Evolutionary conservation across 2,888 invertebrate species (phyloP), one percentile per base, ranked within the genome.

Genomic region (Poecilus cupreus): DNA sequence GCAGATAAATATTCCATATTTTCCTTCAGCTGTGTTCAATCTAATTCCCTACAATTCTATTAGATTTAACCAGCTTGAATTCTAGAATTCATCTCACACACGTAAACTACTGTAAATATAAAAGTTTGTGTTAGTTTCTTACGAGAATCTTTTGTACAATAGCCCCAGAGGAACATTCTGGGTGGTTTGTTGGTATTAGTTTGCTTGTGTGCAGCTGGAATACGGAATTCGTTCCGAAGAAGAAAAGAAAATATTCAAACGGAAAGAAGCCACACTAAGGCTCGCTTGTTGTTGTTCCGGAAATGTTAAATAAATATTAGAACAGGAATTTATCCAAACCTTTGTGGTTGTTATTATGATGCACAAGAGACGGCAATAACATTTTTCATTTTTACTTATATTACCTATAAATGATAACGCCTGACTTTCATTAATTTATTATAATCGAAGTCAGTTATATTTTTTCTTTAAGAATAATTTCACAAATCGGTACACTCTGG

Each of bases 61-160:
- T 54, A 20, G 54, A 54, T 54, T 54, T 54, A 18, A 4, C 18
- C 10, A 22, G 8, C 13, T 13, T 32, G 13, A n/a, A 13, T 46
- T 32, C 6, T 60, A 11, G 26, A 24, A 60, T 32, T 60, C 60
- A 26, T 32, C 60, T 54, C 60, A 32, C 60, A 24, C 20, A 26
- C 39, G 13, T 10, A 57, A 76, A 76, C 76, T 76, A 76, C 20
- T 32, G 57, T 76, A 57, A 76, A 76, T 76, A 57, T 60, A 60
- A 76, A 76, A 76, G 76, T 76, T 76, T 76, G 57, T 54, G 37
- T 46, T 46, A 76, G 20, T 54, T 39, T 57, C 4, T 24, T 37
- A 46, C 13, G 16, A 43, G 54, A 54, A 57, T 76, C 76, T 76
- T 76, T 20, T 22, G 11, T 76, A n/a, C 22, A 76, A 54, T 76